Evolutionary conservation across 1,140 invertebrate genomes (phyloP).

Genomic region (Scaptodrosophila lebanonensis): DNA sequence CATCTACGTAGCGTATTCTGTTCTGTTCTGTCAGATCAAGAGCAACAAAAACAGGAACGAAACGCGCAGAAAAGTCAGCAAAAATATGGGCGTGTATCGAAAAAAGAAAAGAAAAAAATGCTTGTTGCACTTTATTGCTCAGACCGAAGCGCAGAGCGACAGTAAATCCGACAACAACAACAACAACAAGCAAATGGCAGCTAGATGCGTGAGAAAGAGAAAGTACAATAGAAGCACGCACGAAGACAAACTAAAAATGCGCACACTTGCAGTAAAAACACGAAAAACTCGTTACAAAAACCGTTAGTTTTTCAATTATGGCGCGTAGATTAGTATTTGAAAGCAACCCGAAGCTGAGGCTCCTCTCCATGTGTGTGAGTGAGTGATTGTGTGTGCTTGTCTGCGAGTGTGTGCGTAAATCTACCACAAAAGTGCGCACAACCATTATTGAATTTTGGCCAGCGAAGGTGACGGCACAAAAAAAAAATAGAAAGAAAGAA

Average conservation of each 20-base stretch:
- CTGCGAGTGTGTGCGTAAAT: slow-evolving; percentile 54
- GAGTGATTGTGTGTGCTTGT: slow-evolving; percentile 1
- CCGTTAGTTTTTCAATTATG: slow-evolving; percentile 72
- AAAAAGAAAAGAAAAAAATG: slow-evolving; percentile 42
- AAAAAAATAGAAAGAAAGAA: slow-evolving; percentile 7
- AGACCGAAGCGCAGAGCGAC: slow-evolving; percentile 22
- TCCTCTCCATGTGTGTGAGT: slow-evolving; percentile 17
- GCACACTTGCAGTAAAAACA: slow-evolving; percentile 60
- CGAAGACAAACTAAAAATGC: slow-evolving; percentile 19
- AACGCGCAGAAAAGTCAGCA: slow-evolving; percentile 51
- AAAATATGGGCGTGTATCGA: slow-evolving; percentile 50
- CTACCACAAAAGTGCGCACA: slow-evolving; percentile 19
- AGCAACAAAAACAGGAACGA: slow-evolving; percentile 13
- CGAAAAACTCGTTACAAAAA: slow-evolving; percentile 74
- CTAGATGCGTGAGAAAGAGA: slow-evolving; percentile 34
- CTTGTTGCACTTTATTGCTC: slow-evolving; percentile 58
- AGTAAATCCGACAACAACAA: slow-evolving; percentile 8
- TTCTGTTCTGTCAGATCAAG: neutral
- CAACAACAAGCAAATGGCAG: slow-evolving; percentile 4
- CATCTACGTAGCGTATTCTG: slow-evolving; percentile 6
- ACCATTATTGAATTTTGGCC: slow-evolving; percentile 64
- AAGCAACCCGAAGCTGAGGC: slow-evolving; percentile 32
- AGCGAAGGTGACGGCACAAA: slow-evolving; percentile 41
- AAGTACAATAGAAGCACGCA: slow-evolving; percentile 27
- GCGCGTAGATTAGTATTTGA: slow-evolving; percentile 73